Evolutionary conservation across 2,113 vertebrate species (phyloP), one percentile per base, ranked within the genome.

Genomic region (Nerophis ophidion): DNA sequence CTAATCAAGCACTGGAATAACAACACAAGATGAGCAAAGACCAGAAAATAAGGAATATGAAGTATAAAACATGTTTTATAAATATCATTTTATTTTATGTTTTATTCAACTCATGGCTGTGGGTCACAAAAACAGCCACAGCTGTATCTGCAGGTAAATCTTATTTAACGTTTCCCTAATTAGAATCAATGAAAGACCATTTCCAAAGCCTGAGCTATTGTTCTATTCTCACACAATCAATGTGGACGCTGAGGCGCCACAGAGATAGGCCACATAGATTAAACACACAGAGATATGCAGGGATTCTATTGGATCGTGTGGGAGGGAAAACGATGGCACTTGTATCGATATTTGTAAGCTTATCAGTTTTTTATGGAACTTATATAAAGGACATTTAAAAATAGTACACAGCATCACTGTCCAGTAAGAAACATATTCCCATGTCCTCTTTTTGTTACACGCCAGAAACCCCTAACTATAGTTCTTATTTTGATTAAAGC

Each of bases 101-200:
- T 16, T 38, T 42, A 17, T 16, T 16, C 7, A 17, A 8, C 36
- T 6, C 3, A 6, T 26, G 54, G 51, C 7, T 36, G 5, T 4
- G 15, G 6, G 33, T 15, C 9, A 42, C n/a, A 13, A 16, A 42
- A 3, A 10, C 85, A 91, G 86, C 65, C 79, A 75, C 71, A 84
- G 89, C 90, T 81, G 75, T 86, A 89, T 93, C 92, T 90, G 90
- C 90, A 90, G 84, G 88, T 93, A 94, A 94, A 94, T 93, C 93
- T 94, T 94, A 94, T 93, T 95, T 97, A 97, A 94, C 91, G 90
- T 94, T 94, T 92, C 87, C 87, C 90, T 97, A 98, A 97, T 98
- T 96, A 96, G 91, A 97, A 98, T 97, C 94, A 93, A 95, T 98
- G 94, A 87, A 91, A 94, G 91, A 89, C 92, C 92, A 93, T 96